Percentiles rank a stretch among this genome's conserved stretches.
These are phyloP conservation scores for Aporophyla lueneburgensis DNA, from an alignment of 2,888 invertebrate genomes.

Conservation along the genomic window DNA sequence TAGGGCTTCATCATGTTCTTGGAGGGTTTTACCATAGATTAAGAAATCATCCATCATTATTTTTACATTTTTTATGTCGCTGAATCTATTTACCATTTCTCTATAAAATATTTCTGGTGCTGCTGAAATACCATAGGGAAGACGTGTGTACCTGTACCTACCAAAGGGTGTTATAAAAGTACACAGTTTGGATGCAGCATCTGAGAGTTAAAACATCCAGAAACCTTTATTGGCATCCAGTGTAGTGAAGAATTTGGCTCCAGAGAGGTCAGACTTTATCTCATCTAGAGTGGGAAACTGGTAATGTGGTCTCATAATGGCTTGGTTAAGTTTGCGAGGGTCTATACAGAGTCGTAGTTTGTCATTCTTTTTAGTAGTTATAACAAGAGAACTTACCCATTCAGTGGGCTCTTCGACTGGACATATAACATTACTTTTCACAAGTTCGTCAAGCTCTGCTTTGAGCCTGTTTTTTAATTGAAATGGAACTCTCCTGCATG, in stretches of 20 bases:
- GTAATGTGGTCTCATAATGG: neutral
- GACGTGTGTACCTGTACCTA: neutral
- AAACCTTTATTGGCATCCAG: neutral
- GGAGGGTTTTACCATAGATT: neutral
- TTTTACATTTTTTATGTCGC: neutral
- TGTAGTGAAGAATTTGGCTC: neutral
- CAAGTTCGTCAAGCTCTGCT: too few species aligned
- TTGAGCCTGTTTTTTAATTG: too few species aligned
- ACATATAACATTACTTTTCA: too few species aligned
- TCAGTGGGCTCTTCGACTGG: neutral
- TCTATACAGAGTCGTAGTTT: neutral
- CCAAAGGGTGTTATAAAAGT: neutral
- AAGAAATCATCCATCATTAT: neutral
- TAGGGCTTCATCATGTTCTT: neutral
- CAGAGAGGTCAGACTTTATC: neutral
- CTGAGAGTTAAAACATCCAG: neutral
- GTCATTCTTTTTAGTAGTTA: neutral
- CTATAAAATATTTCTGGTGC: neutral
- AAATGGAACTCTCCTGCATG: too few species aligned
- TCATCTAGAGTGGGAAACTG: neutral
- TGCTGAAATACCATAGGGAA: neutral
- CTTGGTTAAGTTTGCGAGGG: neutral
- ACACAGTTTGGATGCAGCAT: neutral
- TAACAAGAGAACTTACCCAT: neutral
- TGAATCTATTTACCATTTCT: neutral